phyloP scores from a whole-genome alignment of 2,113 vertebrate species.

The Heterochromis multidens region DNA sequence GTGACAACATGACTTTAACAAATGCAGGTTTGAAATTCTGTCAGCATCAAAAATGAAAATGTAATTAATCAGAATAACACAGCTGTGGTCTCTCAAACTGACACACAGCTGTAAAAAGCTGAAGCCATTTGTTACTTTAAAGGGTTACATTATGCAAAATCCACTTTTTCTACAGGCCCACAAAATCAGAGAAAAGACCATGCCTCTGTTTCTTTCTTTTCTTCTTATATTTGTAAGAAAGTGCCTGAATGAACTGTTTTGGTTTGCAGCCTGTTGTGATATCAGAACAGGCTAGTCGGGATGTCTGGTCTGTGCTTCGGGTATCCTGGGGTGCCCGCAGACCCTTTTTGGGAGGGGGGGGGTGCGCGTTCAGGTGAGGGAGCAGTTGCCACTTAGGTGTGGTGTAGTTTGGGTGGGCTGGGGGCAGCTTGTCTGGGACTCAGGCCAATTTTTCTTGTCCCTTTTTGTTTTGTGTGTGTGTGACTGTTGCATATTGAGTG shows the following conservation, averaged over 20 bases:
- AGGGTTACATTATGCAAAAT: neutral
- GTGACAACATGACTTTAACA: neutral
- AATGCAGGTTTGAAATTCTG: neutral
- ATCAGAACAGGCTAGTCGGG: neutral
- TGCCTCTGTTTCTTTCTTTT: neutral
- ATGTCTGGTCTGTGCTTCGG: too few relatives aligned
- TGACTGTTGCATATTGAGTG: too few relatives aligned
- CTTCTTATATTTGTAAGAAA: neutral
- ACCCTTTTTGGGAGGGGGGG: too few relatives aligned
- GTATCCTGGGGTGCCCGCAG: too few relatives aligned
- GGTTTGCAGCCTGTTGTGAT: neutral
- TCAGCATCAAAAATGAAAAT: neutral
- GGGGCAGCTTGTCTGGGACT: too few relatives aligned
- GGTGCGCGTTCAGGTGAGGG: too few relatives aligned
- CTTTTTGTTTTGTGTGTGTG: too few relatives aligned
- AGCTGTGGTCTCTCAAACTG: neutral
- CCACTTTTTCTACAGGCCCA: neutral
- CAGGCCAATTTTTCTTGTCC: too few relatives aligned
- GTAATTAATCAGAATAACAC: neutral
- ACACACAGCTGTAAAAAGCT: neutral
- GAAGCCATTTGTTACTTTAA: neutral
- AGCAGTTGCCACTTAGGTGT: too few relatives aligned
- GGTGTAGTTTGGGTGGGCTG: too few relatives aligned
- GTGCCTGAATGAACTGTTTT: neutral
- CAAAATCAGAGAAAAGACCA: neutral